Base-by-base conservation (phyloP, 2,113 vertebrate genomes). In the Apeltes quadracus region DNA sequence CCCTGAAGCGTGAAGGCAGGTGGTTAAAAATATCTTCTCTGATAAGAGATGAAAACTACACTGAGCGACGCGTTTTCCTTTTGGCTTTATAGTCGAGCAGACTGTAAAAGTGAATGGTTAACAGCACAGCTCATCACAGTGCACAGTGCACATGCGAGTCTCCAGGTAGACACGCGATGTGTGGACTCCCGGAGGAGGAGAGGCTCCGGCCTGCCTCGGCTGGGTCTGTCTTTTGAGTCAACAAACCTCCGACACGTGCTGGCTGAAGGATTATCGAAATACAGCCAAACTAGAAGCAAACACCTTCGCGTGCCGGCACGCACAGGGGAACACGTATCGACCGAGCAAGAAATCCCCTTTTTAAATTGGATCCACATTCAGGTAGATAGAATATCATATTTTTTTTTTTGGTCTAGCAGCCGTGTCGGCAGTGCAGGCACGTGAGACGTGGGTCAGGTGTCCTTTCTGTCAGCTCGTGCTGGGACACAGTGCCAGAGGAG, bases 381-480 rank as follows among this genome's bases (percentile, higher is more conserved):
- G 48, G 8, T 36, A 41, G 15, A 43, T n/a, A n/a, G n/a, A n/a
- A n/a, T n/a, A n/a, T n/a, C n/a, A 63, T 25, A 9, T 32, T 65
- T 79, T 76, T 90, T 91, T 86, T 61, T 69, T 84, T 75, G 41
- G 74, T 81, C 23, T 77, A 82, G 87, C 83, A 85, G 90, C 88
- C 87, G 90, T 92, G 90, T 92, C 89, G 92, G 90, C 70, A 92
- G 90, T 87, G 88, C 93, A 84, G 78, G 89, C 93, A 94, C 93
- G 93, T 94, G 92, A 94, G 91, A 81, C 84, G 65, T 75, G 86
- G 91, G 93, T 94, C 93, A 94, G 93, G 92, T 93, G 93, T 93
- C 86, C 83, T 76, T 87, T 87, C 87, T 64, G 87, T 78, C 86
- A 36, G 86, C 84, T 78, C 87, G 87, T 79, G 81, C 76, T 83